Percentiles rank a stretch among this genome's conserved stretches.
Evolutionary conservation across 2,888 invertebrate species (phyloP).

Genomic region (Galerucella pusilla): DNA sequence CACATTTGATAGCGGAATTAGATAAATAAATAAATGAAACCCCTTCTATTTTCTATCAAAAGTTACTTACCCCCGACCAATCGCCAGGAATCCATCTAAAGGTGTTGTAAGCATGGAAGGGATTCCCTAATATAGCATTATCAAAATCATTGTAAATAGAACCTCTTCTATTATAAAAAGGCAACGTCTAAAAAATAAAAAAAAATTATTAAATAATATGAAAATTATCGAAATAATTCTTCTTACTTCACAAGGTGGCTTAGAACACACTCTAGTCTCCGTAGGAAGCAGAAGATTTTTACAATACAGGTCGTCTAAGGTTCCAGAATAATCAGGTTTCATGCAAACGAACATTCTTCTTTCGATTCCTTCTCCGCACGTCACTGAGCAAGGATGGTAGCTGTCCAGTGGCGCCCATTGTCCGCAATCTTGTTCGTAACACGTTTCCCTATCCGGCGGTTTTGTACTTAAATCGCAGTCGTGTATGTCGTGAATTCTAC

Average conservation of each 20-base stretch:
- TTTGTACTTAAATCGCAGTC: conserved; percentile 60
- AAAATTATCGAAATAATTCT: neutral
- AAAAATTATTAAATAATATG: neutral
- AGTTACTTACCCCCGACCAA: conserved; percentile 62
- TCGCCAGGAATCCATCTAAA: conserved; percentile 62
- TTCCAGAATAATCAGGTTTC: conserved; percentile 55
- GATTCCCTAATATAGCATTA: conserved; percentile 54
- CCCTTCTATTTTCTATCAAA: conserved; percentile 34
- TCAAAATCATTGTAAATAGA: conserved; percentile 48
- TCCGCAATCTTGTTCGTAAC: conserved; percentile 63
- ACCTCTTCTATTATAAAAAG: conserved; percentile 25
- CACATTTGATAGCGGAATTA: no score
- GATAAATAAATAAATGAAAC: no score
- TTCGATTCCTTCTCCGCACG: conserved; percentile 67
- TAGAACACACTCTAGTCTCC: conserved; percentile 48
- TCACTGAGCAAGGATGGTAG: conserved; percentile 65
- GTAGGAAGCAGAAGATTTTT: conserved; percentile 52
- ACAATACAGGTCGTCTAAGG: conserved; percentile 54
- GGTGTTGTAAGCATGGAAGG: conserved; percentile 54
- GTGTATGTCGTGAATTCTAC: conserved; percentile 62
- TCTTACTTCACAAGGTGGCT: conserved; percentile 49
- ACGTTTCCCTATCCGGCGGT: conserved; percentile 57
- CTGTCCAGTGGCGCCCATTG: conserved; percentile 69
- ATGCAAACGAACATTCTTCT: conserved; percentile 61
- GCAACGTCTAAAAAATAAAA: conserved; percentile 15